Evolutionary conservation across 2,888 invertebrate genomes (phyloP).

Genomic region (Dasypolia templi): DNA sequence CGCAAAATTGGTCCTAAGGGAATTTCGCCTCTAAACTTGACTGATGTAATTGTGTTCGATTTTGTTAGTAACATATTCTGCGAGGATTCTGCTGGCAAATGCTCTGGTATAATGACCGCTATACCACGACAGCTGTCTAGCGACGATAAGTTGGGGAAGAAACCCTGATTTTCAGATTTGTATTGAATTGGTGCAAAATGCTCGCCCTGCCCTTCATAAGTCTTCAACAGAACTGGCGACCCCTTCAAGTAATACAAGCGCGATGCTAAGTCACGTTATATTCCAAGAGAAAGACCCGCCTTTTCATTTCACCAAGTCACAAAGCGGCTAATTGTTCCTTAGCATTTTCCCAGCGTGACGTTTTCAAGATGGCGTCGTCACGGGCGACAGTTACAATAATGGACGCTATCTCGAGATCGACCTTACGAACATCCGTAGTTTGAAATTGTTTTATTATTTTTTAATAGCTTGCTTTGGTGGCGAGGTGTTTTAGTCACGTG

Average conservation of each 20-base stretch:
- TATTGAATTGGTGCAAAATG: background rate
- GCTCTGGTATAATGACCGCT: background rate
- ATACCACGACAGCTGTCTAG: background rate
- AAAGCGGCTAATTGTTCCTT: conserved; percentile 65
- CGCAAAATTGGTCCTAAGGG: background rate
- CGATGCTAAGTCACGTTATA: background rate
- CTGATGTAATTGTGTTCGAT: background rate
- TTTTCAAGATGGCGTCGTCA: conserved; percentile 85
- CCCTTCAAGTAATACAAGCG: background rate
- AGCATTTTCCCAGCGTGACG: conserved; percentile 86
- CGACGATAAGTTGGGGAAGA: background rate
- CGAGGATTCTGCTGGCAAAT: background rate
- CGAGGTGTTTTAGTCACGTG: conserved; percentile 26
- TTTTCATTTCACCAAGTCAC: conserved; percentile 15
- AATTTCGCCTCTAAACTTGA: background rate
- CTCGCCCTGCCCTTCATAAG: background rate
- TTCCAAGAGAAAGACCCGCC: conserved; percentile 28
- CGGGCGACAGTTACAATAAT: conserved; percentile 88
- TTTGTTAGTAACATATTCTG: background rate
- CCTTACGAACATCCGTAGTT: conserved; percentile 85
- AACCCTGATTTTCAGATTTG: background rate
- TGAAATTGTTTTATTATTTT: conserved; percentile 72
- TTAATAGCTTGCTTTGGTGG: conserved; percentile 57
- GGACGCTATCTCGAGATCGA: conserved; percentile 84
- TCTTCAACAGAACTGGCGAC: background rate